Evolutionary conservation across 92 coral and sea anemone species (phyloP), one percentile per base, ranked within the genome.

Genomic region (Ricordea florida): DNA sequence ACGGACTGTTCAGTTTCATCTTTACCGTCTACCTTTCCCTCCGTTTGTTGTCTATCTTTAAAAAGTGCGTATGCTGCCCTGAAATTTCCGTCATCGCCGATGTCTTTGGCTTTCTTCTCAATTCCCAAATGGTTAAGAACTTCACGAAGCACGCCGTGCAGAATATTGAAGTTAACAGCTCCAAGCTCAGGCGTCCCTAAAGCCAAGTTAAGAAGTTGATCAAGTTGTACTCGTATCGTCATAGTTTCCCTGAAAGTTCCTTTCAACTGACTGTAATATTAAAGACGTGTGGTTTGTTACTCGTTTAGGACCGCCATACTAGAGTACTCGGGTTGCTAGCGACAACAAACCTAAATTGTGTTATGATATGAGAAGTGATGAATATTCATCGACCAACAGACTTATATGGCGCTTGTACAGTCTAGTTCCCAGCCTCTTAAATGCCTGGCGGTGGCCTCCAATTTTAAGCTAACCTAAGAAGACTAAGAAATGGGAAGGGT

Each of bases 101-200:
- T 55, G 56, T 92, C 96, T 23, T 84, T 88, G 35, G 77, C 76
- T 63, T 92, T 96, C 63, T 87, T 86, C 48, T 85, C 96, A 25
- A 96, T 90, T 4, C 97, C 99, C 64, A 96, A 72, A 65, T 84
- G 91, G 44, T 86, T 89, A 28, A 96, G 68, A 52, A 96, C 92
- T 80, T 96, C 99, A 14, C 84, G 89, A 24, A 96, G 81, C 23
- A 96, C 80, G 32, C 96, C 99, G 50, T 96, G 99, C 41, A 96
- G 84, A 31, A 92, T 90, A 46, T 92, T 96, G 60, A 96, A 96
- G 66, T 96, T 96, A 26, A 96, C 99, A 2, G 97, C 98, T 10
- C 98, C 98, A 22, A 78, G 85, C 66, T 96, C 99, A 1, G 99
- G 96, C 15, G 96, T 82, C 3, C 99, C 99, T 2, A 96, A 77